Percentiles rank a stretch among this genome's conserved stretches.
Conservation (phyloP, 2,797 vertebrate genomes). For the Gymnoscopelus braueri region DNA sequence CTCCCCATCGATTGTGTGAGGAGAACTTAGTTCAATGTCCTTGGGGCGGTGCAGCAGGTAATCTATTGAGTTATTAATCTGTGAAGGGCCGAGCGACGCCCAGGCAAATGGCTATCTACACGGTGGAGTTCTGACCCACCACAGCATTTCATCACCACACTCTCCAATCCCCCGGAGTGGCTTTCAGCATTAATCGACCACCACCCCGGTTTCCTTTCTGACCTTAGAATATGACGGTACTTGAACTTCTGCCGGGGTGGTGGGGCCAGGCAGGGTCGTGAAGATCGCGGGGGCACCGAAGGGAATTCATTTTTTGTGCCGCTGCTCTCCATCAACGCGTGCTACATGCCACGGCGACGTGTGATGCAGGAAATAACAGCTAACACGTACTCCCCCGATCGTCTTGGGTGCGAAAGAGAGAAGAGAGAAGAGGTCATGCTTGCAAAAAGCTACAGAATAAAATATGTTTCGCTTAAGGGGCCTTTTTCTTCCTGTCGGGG, state of each 20-base stretch:
- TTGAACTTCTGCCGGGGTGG: slow-evolving; percentile 53
- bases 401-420: slow-evolving; percentile 56
- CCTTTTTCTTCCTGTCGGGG: slow-evolving; percentile 50
- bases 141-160: slow-evolving; percentile 43
- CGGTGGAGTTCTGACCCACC: slow-evolving; percentile 60
- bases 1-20: slow-evolving; percentile 72
- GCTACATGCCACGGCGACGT: slow-evolving; percentile 53
- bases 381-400: slow-evolving; percentile 47
- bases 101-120: slow-evolving; percentile 68
- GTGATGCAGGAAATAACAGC: slow-evolving; percentile 55
- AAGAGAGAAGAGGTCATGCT: slow-evolving; percentile 37
- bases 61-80: slow-evolving; percentile 84
- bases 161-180: slow-evolving; percentile 33
- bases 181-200: slow-evolving; percentile 57
- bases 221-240: slow-evolving; percentile 55
- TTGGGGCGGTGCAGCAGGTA: slow-evolving; percentile 80
- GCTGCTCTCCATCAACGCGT: slow-evolving; percentile 43
- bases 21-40: slow-evolving; percentile 81
- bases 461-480: slow-evolving; percentile 6
- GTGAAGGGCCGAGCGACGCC: slow-evolving; percentile 68
- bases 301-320: slow-evolving; percentile 68
- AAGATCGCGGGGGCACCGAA: slow-evolving; percentile 43
- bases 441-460: slow-evolving; percentile 17
- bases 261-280: neutral
- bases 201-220: slow-evolving; percentile 53